Evolutionary conservation across 2,888 invertebrate species (phyloP), one percentile per base, ranked within the genome.

Genomic region (Eupelmus urozonus): DNA sequence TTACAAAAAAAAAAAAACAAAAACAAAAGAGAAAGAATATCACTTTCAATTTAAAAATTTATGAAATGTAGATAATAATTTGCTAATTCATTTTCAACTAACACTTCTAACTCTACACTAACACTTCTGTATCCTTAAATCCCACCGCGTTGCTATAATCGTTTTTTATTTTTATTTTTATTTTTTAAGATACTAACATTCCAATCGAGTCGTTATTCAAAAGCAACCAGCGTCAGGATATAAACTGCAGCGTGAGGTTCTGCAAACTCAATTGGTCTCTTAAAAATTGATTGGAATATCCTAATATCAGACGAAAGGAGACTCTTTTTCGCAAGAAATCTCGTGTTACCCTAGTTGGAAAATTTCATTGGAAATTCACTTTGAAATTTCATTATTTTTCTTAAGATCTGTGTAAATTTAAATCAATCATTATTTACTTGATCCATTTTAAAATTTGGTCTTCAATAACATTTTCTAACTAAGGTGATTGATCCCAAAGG

Each of bases 111-210:
- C 45, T n/a, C n/a, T 71, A 55, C 40, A 18, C 60, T 60, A 71
- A 71, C 51, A 51, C 27, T 73, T 73, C 65, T 65, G 55, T 65
- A 73, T 73, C 73, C 73, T 73, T 73, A 55, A 73, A 55, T 65
- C 34, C 11, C 55, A 42, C 5, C 20, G 65, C 65, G 23, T 65
- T 13, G 27, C 65, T 42, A 40, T 34, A n/a, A n/a, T n/a, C n/a
- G n/a, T n/a, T n/a, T n/a, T n/a, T n/a, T n/a, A n/a, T n/a, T n/a
- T n/a, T n/a, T n/a, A n/a, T n/a, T n/a, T n/a, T n/a, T n/a, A 20
- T 53, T 25, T 51, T 25, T 72, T 62, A n/a, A 62, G 7, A 51
- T 7, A 42, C 23, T 70, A 49, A 59, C 0, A 59, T 34, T 60
- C 49, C 60, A 60, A 60, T 49, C 60, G 49, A 59, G 49, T 49